Evolutionary conservation across 2,113 vertebrate species (phyloP).

Genomic region (Myiagra hebetior): DNA sequence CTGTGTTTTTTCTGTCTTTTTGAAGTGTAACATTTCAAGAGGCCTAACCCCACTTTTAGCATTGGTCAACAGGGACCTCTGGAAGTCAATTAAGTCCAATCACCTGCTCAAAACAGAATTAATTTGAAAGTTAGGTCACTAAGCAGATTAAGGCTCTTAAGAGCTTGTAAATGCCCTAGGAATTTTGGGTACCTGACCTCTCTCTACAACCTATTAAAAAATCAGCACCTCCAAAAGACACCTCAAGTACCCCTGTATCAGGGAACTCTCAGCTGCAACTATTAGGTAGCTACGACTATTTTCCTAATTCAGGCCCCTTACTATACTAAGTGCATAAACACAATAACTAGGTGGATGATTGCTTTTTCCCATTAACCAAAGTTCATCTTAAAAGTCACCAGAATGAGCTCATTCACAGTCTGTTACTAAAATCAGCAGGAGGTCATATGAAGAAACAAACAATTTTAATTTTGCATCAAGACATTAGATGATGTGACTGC

Average conservation of each 20-base stretch:
- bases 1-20: background rate
- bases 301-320: background rate
- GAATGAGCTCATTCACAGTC: background rate
- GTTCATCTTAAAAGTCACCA: background rate
- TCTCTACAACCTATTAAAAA: background rate
- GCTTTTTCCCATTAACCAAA: background rate
- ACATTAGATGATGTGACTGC: background rate
- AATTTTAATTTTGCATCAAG: background rate
- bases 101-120: background rate
- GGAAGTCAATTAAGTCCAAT: background rate
- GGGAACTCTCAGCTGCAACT: background rate
- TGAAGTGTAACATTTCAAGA: background rate
- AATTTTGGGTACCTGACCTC: background rate
- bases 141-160: background rate
- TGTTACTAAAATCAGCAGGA: background rate
- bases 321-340: background rate
- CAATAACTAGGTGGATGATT: background rate
- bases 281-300: background rate
- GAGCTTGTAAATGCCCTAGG: background rate
- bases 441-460: background rate
- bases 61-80: background rate
- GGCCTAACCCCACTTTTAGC: background rate
- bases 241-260: fast-evolving
- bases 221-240: background rate
- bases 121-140: background rate